Evolutionary conservation across 2,888 invertebrate species (phyloP), one percentile per base, ranked within the genome.

Genomic region (Lasioglossum zephyrum): DNA sequence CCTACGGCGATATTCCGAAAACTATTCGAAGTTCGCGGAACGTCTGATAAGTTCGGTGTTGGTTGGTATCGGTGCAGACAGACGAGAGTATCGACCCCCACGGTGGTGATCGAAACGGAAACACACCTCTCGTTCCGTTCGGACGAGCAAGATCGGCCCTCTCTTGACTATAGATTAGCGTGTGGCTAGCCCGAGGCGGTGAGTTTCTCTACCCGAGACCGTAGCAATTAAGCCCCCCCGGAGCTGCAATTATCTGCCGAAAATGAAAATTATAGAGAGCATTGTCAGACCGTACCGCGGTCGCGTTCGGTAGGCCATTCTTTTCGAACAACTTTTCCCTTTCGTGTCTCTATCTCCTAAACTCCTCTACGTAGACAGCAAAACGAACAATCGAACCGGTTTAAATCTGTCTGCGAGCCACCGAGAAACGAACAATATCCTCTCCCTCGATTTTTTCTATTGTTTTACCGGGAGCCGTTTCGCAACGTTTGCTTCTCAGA

Each of bases 251-350:
- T 93, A 92, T 92, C 89, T 76, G 84, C 91, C 92, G 91, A 92
- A 93, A 93, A 93, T 93, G 92, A 93, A 94, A 93, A 94, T 94
- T 93, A 93, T 92, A 94, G 93, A 90, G 78, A 85, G 70, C 79
- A 88, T 87, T 85, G 82, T 72, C 57, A 4, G 49, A 47, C 73
- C 39, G 47, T 60, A n/a, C 31, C 36, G 39, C n/a, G 47, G 47
- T 76, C 70, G 47, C 60, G 73, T 63, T 57, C 77, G 47, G 73
- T 81, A 74, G 81, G 26, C 49, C 63, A 73, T 74, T 75, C 69
- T 78, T 66, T 36, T 73, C 57, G 44, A 26, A 22, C 53, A 39
- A n/a, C 26, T 75, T 77, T 73, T 26, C 11, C n/a, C 4, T 69
- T 8, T 66, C 18, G 53, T 47, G 44, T 60, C n/a, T 31, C 31